Conservation (phyloP, 2,113 vertebrate species). For the Coreoperca whiteheadi region DNA sequence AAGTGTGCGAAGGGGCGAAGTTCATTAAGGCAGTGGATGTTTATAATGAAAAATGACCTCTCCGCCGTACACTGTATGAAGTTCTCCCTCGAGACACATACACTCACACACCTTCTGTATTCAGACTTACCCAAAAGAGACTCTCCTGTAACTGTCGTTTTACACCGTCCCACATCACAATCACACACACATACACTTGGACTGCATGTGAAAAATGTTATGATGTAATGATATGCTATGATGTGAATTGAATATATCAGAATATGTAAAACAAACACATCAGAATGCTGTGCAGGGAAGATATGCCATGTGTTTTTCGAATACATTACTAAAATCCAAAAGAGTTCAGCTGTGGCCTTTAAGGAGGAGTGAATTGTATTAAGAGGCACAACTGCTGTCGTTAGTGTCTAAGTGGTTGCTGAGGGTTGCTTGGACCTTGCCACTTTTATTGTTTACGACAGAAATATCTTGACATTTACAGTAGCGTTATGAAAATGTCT, state of each 20-base stretch:
- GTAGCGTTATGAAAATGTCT: slow-evolving; percentile 39
- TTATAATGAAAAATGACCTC: slow-evolving; percentile 75
- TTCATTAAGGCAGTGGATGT: slow-evolving; percentile 72
- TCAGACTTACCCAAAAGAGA: slow-evolving; percentile 22
- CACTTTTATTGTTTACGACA: slow-evolving; percentile 29
- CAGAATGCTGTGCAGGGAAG: not conserved
- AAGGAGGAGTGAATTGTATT: slow-evolving; percentile 3
- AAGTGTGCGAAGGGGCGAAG: slow-evolving; percentile 13
- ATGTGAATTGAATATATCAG: not conserved
- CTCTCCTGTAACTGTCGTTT: slow-evolving; percentile 34
- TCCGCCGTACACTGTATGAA: slow-evolving; percentile 46
- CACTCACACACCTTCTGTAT: slow-evolving; percentile 3
- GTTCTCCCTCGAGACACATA: slow-evolving; percentile 50
- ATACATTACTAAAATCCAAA: slow-evolving; percentile 1
- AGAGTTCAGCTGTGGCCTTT: slow-evolving; percentile 13
- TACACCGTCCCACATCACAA: not conserved
- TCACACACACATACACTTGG: not conserved
- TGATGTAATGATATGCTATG: not conserved
- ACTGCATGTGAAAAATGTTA: not conserved
- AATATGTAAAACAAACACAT: slow-evolving; percentile 6
- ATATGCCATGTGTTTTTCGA: not conserved
- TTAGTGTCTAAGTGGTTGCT: slow-evolving; percentile 21
- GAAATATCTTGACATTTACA: slow-evolving; percentile 53
- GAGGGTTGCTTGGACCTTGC: slow-evolving; percentile 9
- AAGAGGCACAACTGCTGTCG: slow-evolving; percentile 8